Evolutionary conservation across 2,797 vertebrate genomes (phyloP), one percentile per base, ranked within the genome.

Genomic region (Megaceryle alcyon): DNA sequence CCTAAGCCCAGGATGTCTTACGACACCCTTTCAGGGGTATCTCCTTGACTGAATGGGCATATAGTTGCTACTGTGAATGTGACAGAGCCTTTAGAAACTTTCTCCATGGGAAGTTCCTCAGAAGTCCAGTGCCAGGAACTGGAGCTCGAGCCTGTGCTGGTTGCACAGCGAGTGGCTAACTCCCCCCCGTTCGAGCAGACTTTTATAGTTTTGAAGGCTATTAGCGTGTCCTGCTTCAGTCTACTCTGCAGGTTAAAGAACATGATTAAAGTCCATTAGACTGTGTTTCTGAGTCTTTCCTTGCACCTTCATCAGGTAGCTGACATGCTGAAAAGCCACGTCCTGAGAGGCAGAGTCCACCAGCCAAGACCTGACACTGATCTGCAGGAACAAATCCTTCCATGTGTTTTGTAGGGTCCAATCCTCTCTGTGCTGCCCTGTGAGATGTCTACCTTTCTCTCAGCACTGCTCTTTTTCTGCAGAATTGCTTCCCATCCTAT

Each of bases 71-170:
- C 69, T n/a, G 10, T 16, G 44, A 75, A 35, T 12, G 28, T 20
- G 28, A 75, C 9, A 1, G 21, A 70, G 19, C 19, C 53, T 53
- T 88, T 12, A 41, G 57, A 51, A 65, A 37, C 33, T 41, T 84
- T 54, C 33, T 8, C 3, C 0, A 0, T 4, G 28, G 43, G 44
- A 72, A 68, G 17, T 68, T 71, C 70, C 79, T 69, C 31, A 3
- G 71, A 21, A 68, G 35, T 25, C 29, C 48, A 81, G 51, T 1
- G 5, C 19, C 2, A 0, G 1, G 11, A 20, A 56, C 23, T 0
- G 2, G 16, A 3, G 17, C 29, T 82, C 0, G 0, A 75, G 39
- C 29, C 29, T 7, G 2, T 18, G 3, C 43, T 60, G 37, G 59
- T 63, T 39, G 26, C 41, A 37, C 1, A 3, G 56, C 8, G 15